These are phyloP conservation scores for Tetramorium bicarinatum DNA, from an alignment of 2,888 invertebrate genomes.

Conservation along the genomic window DNA sequence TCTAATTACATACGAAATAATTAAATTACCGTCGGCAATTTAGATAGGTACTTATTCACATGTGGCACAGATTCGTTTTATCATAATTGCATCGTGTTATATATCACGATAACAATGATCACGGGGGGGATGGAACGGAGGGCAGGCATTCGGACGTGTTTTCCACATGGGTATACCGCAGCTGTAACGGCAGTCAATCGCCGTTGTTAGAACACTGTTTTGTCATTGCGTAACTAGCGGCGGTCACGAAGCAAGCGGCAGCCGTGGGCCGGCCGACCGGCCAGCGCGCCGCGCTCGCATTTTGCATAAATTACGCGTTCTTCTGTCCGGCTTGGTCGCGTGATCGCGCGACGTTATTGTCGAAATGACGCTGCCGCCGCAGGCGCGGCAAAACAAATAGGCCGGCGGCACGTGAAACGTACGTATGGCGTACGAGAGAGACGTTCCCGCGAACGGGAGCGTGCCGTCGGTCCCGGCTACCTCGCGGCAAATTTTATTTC, in stretches of 20 bases:
- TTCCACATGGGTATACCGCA: background rate
- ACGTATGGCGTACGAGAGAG: conserved; percentile 17
- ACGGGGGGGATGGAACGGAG: background rate
- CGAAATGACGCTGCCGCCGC: conserved; percentile 70
- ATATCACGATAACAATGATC: background rate
- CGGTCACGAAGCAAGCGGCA: conserved; percentile 62
- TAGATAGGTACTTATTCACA: no score
- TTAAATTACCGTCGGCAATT: background rate
- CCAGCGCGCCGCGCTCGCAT: conserved; percentile 49
- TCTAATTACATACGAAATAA: background rate
- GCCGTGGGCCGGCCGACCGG: conserved; percentile 56
- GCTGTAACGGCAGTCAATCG: conserved; percentile 61
- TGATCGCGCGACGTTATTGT: conserved; percentile 71
- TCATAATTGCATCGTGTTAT: background rate
- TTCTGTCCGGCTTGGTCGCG: conserved; percentile 66
- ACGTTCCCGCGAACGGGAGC: conserved; percentile 31
- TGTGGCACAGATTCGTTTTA: background rate
- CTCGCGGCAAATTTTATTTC: conserved; percentile 18
- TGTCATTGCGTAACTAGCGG: conserved; percentile 67
- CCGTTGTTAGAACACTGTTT: conserved; percentile 67
- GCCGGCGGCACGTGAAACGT: conserved; percentile 68
- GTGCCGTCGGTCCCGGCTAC: conserved; percentile 8
- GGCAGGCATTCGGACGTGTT: background rate
- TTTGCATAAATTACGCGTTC: conserved; percentile 73
- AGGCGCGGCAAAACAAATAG: conserved; percentile 74